phyloP scores from a whole-genome alignment of 2,113 vertebrate genomes.

The Urocynchramus pylzowi region DNA sequence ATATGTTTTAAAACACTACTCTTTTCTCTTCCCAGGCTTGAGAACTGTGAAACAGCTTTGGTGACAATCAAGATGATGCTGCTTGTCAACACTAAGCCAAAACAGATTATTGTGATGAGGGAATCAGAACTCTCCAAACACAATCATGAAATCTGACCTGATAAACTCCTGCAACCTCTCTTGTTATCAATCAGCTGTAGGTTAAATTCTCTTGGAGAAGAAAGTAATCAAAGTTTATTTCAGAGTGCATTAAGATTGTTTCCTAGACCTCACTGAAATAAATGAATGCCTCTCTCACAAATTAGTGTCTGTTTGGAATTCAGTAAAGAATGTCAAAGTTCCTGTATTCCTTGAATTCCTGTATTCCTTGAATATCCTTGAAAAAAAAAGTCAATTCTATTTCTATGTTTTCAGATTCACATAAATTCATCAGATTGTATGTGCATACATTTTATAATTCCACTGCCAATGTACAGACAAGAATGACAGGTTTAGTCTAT shows the following conservation, averaged over 20 bases:
- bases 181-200: neutral
- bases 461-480: neutral
- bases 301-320: neutral
- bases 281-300: neutral
- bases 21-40: neutral
- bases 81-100: neutral
- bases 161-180: neutral
- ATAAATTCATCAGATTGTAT: neutral
- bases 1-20: neutral
- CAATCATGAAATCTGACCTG: neutral
- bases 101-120: slow-evolving; percentile 13
- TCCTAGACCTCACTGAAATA: neutral
- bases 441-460: neutral
- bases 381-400: neutral
- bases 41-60: neutral
- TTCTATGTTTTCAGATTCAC: neutral
- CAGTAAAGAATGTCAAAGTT: neutral
- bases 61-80: slow-evolving; percentile 19
- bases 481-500: neutral
- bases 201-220: neutral
- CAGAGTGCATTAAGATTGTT: neutral
- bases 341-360: neutral
- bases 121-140: neutral
- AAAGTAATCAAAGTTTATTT: neutral
- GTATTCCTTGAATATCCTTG: neutral